Percentiles rank a stretch among this genome's conserved stretches.
Evolutionary conservation across 2,113 vertebrate genomes (phyloP).

Genomic region (Casuarius casuarius): DNA sequence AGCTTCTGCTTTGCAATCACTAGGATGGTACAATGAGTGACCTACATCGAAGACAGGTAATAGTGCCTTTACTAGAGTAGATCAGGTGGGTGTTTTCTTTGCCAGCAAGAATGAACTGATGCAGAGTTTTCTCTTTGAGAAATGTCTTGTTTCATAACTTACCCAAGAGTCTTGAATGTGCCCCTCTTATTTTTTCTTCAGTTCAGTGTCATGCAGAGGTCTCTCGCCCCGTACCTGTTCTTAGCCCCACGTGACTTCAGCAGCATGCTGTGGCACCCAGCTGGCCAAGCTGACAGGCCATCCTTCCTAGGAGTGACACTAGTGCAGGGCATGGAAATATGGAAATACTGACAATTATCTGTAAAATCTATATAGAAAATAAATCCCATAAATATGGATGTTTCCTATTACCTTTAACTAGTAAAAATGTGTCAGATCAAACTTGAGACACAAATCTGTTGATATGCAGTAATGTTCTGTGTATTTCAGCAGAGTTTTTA

Average conservation of each 20-base stretch:
- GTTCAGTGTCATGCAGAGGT: background rate
- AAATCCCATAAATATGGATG: background rate
- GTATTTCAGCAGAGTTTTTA: background rate
- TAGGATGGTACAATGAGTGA: background rate
- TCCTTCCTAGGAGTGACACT: background rate
- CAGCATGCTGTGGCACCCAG: background rate
- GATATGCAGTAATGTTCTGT: background rate
- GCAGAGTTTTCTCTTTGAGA: background rate
- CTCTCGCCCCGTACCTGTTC: background rate
- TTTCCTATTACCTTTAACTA: background rate
- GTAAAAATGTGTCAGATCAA: background rate
- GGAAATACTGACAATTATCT: background rate
- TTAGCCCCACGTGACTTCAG: background rate
- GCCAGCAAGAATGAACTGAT: background rate
- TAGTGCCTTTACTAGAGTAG: background rate
- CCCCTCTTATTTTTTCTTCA: background rate
- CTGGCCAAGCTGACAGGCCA: background rate
- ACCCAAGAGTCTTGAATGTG: background rate
- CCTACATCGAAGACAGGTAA: background rate
- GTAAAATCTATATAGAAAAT: background rate
- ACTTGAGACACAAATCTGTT: background rate
- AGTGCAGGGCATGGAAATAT: background rate
- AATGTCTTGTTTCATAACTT: background rate
- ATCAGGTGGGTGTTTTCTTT: background rate
- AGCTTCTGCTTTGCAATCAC: background rate